A percentile compares a stretch with the other conserved stretches of the same genome.
phyloP scores from a whole-genome alignment of 2,797 vertebrate genomes.

The Bufotes viridis region DNA sequence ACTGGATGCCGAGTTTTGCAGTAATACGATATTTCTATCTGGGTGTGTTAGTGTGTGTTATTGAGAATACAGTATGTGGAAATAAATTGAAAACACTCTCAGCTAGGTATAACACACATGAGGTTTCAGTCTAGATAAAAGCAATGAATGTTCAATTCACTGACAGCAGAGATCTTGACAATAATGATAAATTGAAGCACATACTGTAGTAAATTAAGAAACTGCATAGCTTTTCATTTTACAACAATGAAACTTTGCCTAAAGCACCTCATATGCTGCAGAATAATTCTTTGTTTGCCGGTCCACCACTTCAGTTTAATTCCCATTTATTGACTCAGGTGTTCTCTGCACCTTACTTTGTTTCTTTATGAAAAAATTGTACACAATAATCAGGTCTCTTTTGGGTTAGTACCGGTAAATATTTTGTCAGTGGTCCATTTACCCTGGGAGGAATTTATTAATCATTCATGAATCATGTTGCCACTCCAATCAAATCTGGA shows the following conservation, averaged over 20 bases:
- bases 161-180: no score
- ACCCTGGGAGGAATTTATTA: neutral
- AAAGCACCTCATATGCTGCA: neutral
- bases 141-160: no score
- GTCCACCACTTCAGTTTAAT: neutral
- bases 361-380: neutral
- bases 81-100: no score
- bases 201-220: no score
- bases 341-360: neutral
- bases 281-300: neutral
- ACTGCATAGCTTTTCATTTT: neutral
- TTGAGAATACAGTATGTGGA: no score
- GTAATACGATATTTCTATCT: no score
- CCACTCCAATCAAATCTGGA: conserved; percentile 6
- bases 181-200: no score
- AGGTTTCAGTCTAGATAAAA: no score
- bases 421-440: neutral
- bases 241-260: neutral
- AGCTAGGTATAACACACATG: no score
- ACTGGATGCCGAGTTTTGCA: no score
- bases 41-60: no score
- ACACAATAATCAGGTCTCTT: neutral
- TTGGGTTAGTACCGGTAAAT: neutral
- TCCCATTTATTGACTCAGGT: neutral
- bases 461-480: neutral